These are phyloP conservation scores for Lichenostomus cassidix DNA, from an alignment of 2,113 vertebrate genomes.

Conservation along the genomic window DNA sequence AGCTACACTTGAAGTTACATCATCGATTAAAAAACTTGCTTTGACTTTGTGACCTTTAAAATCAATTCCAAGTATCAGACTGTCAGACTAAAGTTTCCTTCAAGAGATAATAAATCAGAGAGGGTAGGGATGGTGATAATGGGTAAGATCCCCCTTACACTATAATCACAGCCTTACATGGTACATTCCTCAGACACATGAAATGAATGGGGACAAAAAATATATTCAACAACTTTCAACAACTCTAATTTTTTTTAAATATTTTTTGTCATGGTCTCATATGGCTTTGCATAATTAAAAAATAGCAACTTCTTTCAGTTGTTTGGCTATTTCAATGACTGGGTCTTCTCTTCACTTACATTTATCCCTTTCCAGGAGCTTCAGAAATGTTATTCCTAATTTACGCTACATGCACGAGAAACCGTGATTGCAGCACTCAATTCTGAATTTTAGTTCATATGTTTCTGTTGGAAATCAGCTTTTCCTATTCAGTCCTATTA, in stretches of 20 bases:
- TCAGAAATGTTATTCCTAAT: not conserved
- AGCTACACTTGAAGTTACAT: not conserved
- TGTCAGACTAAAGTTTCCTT: not conserved
- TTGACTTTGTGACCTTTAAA: not conserved
- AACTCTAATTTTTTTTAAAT: no score
- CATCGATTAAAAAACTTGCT: not conserved
- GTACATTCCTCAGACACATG: not conserved
- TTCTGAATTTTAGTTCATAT: not conserved
- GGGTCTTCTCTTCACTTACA: not conserved
- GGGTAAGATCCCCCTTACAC: not conserved
- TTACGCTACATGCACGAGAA: not conserved
- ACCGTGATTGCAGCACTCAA: not conserved
- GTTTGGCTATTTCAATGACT: not conserved
- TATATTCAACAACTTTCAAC: not conserved
- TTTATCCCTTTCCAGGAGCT: not conserved
- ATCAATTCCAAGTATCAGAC: not conserved
- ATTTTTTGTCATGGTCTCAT: not conserved
- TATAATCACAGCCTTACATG: not conserved
- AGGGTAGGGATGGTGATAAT: not conserved
- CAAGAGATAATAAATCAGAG: not conserved
- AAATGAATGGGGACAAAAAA: not conserved
- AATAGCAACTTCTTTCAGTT: not conserved
- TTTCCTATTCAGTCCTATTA: not conserved
- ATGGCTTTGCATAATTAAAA: not conserved
- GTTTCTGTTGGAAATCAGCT: not conserved